Conservation (phyloP, 2,797 vertebrate genomes). For the Cuculus canorus region DNA sequence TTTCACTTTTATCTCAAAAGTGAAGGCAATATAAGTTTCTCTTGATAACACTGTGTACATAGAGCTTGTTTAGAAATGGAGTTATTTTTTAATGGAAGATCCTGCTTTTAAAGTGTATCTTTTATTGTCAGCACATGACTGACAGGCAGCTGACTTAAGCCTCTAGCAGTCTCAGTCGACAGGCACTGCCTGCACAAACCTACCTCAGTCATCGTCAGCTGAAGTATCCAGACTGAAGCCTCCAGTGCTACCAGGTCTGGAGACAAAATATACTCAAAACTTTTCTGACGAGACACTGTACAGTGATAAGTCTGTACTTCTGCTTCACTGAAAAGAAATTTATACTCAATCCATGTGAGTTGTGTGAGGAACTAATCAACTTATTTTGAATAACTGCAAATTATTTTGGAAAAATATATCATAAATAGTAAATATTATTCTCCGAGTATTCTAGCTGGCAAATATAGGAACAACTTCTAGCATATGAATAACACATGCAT, state of each 20-base stretch:
- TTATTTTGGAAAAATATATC: neutral
- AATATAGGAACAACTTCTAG: neutral
- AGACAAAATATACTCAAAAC: neutral
- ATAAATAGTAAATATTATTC: neutral
- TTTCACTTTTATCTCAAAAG: neutral
- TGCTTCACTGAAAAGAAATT: neutral
- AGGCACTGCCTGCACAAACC: neutral
- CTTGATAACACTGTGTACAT: slow-evolving; percentile 18
- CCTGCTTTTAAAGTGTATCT: neutral
- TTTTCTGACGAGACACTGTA: neutral
- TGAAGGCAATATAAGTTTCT: neutral
- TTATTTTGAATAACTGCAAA: neutral
- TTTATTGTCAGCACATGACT: neutral
- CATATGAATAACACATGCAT: neutral
- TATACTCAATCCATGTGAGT: neutral
- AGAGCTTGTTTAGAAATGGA: neutral
- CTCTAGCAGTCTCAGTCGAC: neutral
- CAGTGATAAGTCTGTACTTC: neutral
- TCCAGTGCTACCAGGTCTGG: neutral
- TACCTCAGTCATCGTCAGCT: rapidly evolving
- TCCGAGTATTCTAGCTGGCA: neutral
- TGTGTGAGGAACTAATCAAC: neutral
- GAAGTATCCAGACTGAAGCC: neutral
- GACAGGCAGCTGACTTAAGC: neutral
- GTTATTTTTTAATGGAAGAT: neutral